Evolutionary conservation across 1,140 invertebrate genomes (phyloP), one percentile per base, ranked within the genome.

Genomic region (Tetranychus urticae): DNA sequence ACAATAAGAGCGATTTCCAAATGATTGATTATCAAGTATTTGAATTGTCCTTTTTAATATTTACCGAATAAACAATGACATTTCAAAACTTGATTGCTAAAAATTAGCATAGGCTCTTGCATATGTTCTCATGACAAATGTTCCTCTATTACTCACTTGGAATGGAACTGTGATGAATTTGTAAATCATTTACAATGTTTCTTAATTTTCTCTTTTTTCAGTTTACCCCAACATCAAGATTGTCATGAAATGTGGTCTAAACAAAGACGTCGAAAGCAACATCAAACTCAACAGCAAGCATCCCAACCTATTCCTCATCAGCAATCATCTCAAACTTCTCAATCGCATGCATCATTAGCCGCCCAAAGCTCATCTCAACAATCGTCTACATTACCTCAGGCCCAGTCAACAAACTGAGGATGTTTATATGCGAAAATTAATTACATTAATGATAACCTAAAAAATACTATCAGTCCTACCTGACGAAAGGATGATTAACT

Each of bases 241-340:
- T 98, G 94, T 73, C 94, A 98, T 75, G 94, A 99, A 74, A 77
- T 99, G 68, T 98, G 93, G 93, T 91, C 88, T 66, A 99, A 98
- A 73, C 87, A 87, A 70, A 78, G 86, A 46, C 78, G 86, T 67
- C 75, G 81, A 14, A 85, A 88, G 70, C 76, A 86, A 66, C 74
- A 82, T 31, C 56, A 62, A 47, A 31, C 34, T 35, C 46, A n/a
- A n/a, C 46, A 13, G 8, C 46, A 60, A 33, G 14, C 13, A 60
- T 52, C 46, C 23, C 57, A 58, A 45, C n/a, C 48, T 5, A 14
- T 31, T 31, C 50, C 50, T 52, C 50, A 52, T 7, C 50, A n/a
- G 31, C 50, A 52, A 33, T n/a, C 50, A 31, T 52, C 50, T 31
- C 50, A 52, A 33, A 8, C 50, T 52, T 52, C 50, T 52, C 50